Conservation (phyloP, 1,140 invertebrate species). For the Drosophila prosaltans region DNA sequence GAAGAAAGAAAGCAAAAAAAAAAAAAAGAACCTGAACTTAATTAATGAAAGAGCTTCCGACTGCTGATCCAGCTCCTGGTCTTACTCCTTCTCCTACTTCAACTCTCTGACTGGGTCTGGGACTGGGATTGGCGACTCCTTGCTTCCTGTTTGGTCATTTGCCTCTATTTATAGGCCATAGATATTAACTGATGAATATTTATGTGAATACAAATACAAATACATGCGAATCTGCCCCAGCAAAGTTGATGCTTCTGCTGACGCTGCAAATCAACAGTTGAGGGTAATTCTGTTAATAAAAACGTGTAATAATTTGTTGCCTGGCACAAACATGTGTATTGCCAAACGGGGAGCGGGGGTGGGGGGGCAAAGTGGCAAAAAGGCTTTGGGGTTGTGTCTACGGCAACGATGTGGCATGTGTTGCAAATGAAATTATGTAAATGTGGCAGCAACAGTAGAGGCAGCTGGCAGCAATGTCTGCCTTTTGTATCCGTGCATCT, state of each 20-base stretch:
- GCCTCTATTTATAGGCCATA: constrained; percentile 60
- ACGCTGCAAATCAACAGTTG: constrained; percentile 71
- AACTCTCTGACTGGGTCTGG: not conserved
- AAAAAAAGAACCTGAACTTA: constrained; percentile 54
- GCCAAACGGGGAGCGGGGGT: not conserved
- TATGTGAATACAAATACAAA: constrained; percentile 32
- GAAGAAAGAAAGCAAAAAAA: constrained; percentile 3
- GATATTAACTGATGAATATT: constrained; percentile 72
- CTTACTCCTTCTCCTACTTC: constrained; percentile 3
- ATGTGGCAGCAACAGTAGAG: constrained; percentile 61
- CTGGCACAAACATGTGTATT: constrained; percentile 16
- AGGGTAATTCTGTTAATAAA: constrained; percentile 69
- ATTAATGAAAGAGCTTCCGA: constrained; percentile 63
- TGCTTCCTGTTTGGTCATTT: constrained; percentile 11
- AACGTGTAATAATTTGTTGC: constrained; percentile 69
- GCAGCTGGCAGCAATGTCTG: constrained; percentile 15
- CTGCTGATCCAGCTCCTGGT: constrained; percentile 20
- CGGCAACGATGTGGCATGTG: constrained; percentile 40
- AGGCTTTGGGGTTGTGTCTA: constrained; percentile 1
- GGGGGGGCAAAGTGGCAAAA: not conserved
- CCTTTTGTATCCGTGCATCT: constrained; percentile 35
- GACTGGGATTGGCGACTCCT: constrained; percentile 7
- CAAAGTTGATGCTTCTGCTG: constrained; percentile 37
- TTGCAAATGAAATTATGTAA: constrained; percentile 80
- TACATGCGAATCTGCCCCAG: constrained; percentile 16